A percentile compares a stretch with the other conserved stretches of the same genome.
Evolutionary conservation across 2,113 vertebrate species (phyloP).

Genomic region (Tricholaema leucomelas): DNA sequence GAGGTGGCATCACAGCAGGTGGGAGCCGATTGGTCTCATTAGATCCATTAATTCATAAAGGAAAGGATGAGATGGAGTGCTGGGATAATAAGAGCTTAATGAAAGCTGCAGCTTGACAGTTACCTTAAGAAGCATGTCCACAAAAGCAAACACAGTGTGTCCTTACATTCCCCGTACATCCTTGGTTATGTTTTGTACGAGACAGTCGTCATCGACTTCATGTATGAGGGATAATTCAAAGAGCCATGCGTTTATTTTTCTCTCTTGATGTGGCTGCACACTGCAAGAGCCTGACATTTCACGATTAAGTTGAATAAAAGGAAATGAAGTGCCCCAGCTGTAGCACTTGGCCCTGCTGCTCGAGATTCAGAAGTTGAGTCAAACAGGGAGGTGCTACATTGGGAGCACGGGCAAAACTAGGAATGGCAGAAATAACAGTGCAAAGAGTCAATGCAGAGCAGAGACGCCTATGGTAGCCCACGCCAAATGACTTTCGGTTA

Average conservation of each 20-base stretch:
- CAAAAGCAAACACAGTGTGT: fast-evolving
- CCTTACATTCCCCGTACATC: fast-evolving
- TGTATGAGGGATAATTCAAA: neutral
- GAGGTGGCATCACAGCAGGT: neutral
- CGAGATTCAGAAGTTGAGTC: neutral
- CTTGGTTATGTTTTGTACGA: neutral
- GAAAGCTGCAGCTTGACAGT: neutral
- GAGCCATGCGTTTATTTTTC: neutral
- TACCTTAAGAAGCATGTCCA: fast-evolving
- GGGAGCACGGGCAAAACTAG: neutral
- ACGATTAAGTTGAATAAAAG: neutral
- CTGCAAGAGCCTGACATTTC: neutral
- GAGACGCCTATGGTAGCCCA: neutral
- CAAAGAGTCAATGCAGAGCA: fast-evolving
- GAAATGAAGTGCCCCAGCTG: neutral
- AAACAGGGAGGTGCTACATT: fast-evolving
- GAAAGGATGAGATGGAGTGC: neutral
- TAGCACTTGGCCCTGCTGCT: neutral
- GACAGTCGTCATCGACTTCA: neutral
- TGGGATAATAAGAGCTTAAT: neutral
- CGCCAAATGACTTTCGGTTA: neutral
- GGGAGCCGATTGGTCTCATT: fast-evolving
- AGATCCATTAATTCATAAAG: neutral
- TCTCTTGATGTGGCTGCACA: neutral
- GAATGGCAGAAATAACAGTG: neutral